Evolutionary conservation across 2,113 vertebrate genomes (phyloP), one percentile per base, ranked within the genome.

Genomic region (Microtus oregoni): DNA sequence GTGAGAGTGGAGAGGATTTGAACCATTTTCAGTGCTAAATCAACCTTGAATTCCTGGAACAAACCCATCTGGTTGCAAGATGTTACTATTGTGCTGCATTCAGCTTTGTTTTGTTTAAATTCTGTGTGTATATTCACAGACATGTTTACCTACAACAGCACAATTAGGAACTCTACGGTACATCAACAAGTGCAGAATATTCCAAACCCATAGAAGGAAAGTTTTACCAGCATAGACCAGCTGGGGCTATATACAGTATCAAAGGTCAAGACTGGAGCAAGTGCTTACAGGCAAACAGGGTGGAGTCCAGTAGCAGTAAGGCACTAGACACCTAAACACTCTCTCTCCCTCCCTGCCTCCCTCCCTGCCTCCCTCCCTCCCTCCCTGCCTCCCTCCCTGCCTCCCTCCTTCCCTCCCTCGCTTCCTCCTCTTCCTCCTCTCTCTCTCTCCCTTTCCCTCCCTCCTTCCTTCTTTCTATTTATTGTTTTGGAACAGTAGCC

Each of bases 291-390:
- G 38, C 52, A 32, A 61, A 50, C n/a, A 65, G 35, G 41, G n/a
- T 32, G 44, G 73, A 72, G 68, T 17, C 52, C 44, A n/a, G 20
- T 7, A 55, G 10, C 61, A 35, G 26, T 15, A 77, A 55, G 79
- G 72, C 41, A 44, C 7, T 20, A 52, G 58, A 20, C 35, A 7
- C 52, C 6, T 14, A 58, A 38, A 55, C 52, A 1, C 35, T 4
- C 41, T 28, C 8, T 0, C 12, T 32, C 6, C 1, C 14, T 15
- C 32, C 1, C 4, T n/a, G n/a, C n/a, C n/a, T 7, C 6, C 5
- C 32, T 15, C 32, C 3, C 10, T 55, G 3, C 30, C 30, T 52
- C 13, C 19, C 10, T 26, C 44, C 5, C 6, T 15, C 30, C 2
- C 14, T 4, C 4, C 20, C 2, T 14, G 2, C 1, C 13, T 13